Evolutionary conservation across 2,113 vertebrate genomes (phyloP), one percentile per base, ranked within the genome.

Genomic region (Neomonachus schauinslandi): DNA sequence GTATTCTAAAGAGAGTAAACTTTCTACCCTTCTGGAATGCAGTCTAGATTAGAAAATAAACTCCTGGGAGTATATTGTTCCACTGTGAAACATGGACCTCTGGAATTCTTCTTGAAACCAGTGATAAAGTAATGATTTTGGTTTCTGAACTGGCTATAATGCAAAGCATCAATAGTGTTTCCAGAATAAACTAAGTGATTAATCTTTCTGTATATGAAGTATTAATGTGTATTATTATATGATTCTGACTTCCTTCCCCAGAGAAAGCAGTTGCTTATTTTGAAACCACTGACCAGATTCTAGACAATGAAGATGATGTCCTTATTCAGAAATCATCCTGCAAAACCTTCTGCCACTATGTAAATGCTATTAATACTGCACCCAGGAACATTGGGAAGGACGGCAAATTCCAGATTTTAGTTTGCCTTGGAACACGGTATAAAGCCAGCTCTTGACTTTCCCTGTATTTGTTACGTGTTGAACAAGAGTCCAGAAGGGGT

Each of bases 351-450:
- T 99, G 99, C 98, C 99, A 99, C 97, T 99, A 99, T 0, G 99
- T 99, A 91, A 99, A 98, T 19, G 99, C 99, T 91, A 99, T 99
- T 97, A 99, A 99, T 77, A 98, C 99, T 7, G 99, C 99, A 7
- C 99, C 99, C 55, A 98, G 99, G 94, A 99, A 98, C 98, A 99
- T 99, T 5, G 99, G 99, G 42, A 99, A 99, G 98, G 99, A 99
- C 0, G 99, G 99, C 46, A 99, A 99, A 97, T 99, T 99, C 98
- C 99, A 99, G 98, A 99, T 99, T 95, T 98, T 99, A 21, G 98
- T 99, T 97, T 99, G 99, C 98, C 98, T 99, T n/a, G 99, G 99
- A 94, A 99, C 99, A 57, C 99, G 99, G 99, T 99, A 98, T 95
- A n/a, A 19, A 87, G 14, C 65, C 76, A 28, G 28, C 55, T 67